Conservation (phyloP, 2,113 vertebrate species). For the Orthonyx spaldingii region DNA sequence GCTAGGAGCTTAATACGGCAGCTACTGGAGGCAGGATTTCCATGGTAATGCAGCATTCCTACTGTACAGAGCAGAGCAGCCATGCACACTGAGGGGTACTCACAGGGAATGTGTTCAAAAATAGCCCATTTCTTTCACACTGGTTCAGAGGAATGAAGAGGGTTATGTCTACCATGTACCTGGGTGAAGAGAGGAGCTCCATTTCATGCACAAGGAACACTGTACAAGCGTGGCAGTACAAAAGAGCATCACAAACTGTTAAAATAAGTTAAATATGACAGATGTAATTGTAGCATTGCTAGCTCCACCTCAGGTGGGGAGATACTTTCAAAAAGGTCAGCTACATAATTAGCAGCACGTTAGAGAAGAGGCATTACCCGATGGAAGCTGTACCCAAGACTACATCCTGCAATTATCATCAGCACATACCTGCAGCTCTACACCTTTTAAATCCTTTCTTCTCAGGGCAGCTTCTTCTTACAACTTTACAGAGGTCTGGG, state of each 20-base stretch:
- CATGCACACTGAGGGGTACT: not conserved
- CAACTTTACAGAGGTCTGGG: not conserved
- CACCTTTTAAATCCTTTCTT: not conserved
- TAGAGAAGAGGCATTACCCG: slow-evolving; percentile 15
- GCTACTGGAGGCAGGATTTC: not conserved
- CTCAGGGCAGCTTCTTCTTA: not conserved
- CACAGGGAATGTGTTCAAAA: not conserved
- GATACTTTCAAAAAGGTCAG: not conserved
- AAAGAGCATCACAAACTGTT: not conserved
- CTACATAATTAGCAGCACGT: slow-evolving; percentile 29
- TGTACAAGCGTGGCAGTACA: not conserved
- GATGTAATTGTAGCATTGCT: not conserved
- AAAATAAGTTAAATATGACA: slow-evolving; percentile 20
- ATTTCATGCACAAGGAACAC: not conserved
- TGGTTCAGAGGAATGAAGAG: not conserved
- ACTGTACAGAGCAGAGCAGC: not conserved
- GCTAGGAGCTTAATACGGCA: not conserved
- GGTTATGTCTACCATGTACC: not conserved
- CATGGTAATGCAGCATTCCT: not conserved
- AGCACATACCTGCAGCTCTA: not conserved
- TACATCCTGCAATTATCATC: not conserved
- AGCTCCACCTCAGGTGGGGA: not conserved
- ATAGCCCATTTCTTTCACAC: not conserved
- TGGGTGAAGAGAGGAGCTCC: not conserved
- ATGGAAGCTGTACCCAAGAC: not conserved